A percentile compares a stretch with the other conserved stretches of the same genome.
phyloP scores from a whole-genome alignment of 1,140 invertebrate genomes.

The Vollenhovia emeryi region DNA sequence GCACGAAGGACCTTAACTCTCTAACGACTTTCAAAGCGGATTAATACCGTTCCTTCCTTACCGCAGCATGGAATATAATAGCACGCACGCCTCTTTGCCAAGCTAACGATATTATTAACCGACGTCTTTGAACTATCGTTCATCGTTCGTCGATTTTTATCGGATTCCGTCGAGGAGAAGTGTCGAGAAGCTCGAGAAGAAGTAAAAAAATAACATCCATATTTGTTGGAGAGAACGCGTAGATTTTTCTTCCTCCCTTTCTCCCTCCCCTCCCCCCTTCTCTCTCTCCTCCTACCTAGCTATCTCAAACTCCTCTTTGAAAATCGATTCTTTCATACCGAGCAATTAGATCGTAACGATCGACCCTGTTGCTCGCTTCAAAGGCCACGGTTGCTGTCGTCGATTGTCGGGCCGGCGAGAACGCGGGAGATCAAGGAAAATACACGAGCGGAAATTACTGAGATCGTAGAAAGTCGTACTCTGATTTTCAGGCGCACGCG shows the following conservation, averaged over 20 bases:
- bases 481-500: neutral
- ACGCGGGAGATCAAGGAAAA: conserved; percentile 34
- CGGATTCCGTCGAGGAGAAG: neutral
- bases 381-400: conserved; percentile 34
- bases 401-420: conserved; percentile 9
- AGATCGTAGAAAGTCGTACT: conserved; percentile 39
- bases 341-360: conserved; percentile 63
- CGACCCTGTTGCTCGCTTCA: conserved; percentile 49
- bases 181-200: neutral
- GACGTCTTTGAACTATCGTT: neutral
- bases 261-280: conserved; percentile 13
- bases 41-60: conserved; percentile 20
- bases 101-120: conserved; percentile 26
- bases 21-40: conserved; percentile 54
- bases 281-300: neutral
- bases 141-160: conserved; percentile 21
- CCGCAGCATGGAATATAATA: conserved; percentile 27
- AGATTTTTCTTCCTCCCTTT: neutral
- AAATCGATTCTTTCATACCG: conserved; percentile 58
- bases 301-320: conserved; percentile 16
- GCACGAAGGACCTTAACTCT: conserved; percentile 32
- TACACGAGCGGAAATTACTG: neutral
- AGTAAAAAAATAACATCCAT: neutral
- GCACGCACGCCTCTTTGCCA: neutral
- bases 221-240: neutral